Base-by-base conservation (phyloP, 2,888 invertebrate genomes). In the Phengaris alcon region DNA sequence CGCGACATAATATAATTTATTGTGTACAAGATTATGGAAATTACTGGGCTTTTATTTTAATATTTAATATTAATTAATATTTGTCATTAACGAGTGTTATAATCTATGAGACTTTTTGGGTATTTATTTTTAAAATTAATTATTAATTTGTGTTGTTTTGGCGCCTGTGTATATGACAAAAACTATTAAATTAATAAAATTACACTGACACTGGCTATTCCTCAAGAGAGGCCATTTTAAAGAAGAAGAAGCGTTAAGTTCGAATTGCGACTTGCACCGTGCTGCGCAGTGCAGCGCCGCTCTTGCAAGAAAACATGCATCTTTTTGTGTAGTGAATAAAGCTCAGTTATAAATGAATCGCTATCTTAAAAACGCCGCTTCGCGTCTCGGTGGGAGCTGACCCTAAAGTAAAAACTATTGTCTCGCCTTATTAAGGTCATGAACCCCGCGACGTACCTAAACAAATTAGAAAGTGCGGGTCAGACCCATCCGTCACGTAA, bases 401-500 rank as follows among this genome's bases (percentile, higher is more conserved):
- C 12, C 10, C 44, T 22, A 6, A 22, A 64, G 6, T 22, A 13
- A 64, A 64, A 64, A 64, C 35, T 35, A 64, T 12, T 44, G 64
- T 64, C 35, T 64, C 35, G 64, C 64, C 64, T 35, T 44, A 64
- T 64, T 64, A 64, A 64, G 64, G 64, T 64, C 64, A 64, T 64
- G 64, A 64, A 64, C 64, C 64, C 64, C 64, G 64, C 64, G 64
- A 35, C 64, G 44, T 64, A 22, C 22, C 22, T 22, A 64, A 64
- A 64, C 64, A 64, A 64, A 64, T 64, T 64, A 64, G 64, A 64
- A 44, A 64, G 64, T 64, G 64, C 12, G 64, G 72, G 72, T 35
- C 72, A 54, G 52, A 52, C 54, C 15, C 70, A 72, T 72, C 72
- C 52, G 52, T 72, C 72, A 72, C 72, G 35, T 72, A 72, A 72